Percentiles rank a stretch among this genome's conserved stretches.
Evolutionary conservation across 2,888 invertebrate genomes (phyloP).

Genomic region (Miltochrista miniata): DNA sequence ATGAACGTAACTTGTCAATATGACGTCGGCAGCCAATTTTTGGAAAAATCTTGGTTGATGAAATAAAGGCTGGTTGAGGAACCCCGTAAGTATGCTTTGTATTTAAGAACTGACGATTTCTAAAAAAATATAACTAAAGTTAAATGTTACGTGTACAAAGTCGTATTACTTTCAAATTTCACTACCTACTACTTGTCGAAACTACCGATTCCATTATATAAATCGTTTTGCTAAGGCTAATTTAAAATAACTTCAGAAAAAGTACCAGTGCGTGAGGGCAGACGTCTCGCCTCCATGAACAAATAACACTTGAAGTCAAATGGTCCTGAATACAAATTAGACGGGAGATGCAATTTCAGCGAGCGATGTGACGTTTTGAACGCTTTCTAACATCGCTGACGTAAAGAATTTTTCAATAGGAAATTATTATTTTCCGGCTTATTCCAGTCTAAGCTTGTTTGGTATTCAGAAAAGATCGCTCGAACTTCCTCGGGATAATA

Average conservation of each 20-base stretch:
- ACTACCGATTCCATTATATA: too few species aligned
- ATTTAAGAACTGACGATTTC: too few species aligned
- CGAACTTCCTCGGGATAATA: slow-evolving; percentile 22
- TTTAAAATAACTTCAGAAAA: slow-evolving; percentile 23
- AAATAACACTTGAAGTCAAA: slow-evolving; percentile 59
- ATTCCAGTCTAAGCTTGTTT: slow-evolving; percentile 33
- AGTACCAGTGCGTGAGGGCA: slow-evolving; percentile 19
- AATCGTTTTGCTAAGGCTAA: slow-evolving; percentile 13
- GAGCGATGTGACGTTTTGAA: slow-evolving; percentile 70
- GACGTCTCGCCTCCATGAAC: slow-evolving; percentile 47
- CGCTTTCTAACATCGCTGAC: slow-evolving; percentile 50
- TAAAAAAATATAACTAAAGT: too few species aligned
- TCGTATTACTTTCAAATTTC: too few species aligned
- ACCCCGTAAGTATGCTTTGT: too few species aligned
- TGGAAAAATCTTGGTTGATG: too few species aligned
- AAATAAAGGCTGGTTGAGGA: too few species aligned
- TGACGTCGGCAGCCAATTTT: too few species aligned
- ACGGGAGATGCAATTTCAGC: slow-evolving; percentile 64
- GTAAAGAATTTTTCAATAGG: slow-evolving; percentile 68
- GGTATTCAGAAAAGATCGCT: slow-evolving; percentile 40
- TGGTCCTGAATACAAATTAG: slow-evolving; percentile 73
- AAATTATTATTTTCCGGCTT: slow-evolving; percentile 55
- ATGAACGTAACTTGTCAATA: too few species aligned
- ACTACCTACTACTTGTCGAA: too few species aligned
- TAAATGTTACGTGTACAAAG: too few species aligned